These are phyloP conservation scores for Gonatopus flavifemur DNA, from an alignment of 1,140 invertebrate species.

Conservation along the genomic window DNA sequence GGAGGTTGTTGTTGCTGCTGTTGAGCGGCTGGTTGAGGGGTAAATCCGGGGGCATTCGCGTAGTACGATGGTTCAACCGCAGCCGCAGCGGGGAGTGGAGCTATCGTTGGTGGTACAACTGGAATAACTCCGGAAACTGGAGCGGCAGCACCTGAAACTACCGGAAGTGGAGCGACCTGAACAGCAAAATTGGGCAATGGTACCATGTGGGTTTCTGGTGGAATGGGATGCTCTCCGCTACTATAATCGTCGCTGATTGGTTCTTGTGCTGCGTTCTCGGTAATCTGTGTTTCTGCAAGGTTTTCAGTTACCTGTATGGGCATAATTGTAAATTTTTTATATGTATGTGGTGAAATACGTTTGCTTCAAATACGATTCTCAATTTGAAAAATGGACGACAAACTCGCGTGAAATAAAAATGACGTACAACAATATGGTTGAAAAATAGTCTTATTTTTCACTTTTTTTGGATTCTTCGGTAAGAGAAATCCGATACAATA, in stretches of 20 bases:
- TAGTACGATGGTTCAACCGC: constrained; percentile 48
- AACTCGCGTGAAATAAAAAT: too few relatives aligned
- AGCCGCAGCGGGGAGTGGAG: constrained; percentile 37
- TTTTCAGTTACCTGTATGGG: constrained; percentile 28
- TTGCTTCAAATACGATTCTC: too few relatives aligned
- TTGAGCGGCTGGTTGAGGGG: constrained; percentile 33
- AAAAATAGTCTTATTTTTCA: too few relatives aligned
- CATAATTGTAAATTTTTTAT: too few relatives aligned
- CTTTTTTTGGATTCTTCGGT: too few relatives aligned
- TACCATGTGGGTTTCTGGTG: constrained; percentile 44
- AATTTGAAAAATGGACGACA: too few relatives aligned
- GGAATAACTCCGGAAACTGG: constrained; percentile 47
- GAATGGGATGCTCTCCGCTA: constrained; percentile 50
- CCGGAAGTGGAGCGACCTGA: constrained; percentile 43
- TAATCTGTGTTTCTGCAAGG: constrained; percentile 26
- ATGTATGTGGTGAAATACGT: too few relatives aligned
- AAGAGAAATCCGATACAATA: too few relatives aligned
- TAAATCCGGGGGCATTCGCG: constrained; percentile 42
- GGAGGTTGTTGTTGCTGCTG: constrained; percentile 47
- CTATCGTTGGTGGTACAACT: constrained; percentile 48
- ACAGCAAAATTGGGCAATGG: constrained; percentile 48
- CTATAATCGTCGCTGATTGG: constrained; percentile 43
- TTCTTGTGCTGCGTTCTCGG: constrained; percentile 28
- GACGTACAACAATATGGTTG: too few relatives aligned
- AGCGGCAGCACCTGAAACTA: constrained; percentile 46